Evolutionary conservation across 2,797 vertebrate species (phyloP).

Genomic region (Bufotes viridis): DNA sequence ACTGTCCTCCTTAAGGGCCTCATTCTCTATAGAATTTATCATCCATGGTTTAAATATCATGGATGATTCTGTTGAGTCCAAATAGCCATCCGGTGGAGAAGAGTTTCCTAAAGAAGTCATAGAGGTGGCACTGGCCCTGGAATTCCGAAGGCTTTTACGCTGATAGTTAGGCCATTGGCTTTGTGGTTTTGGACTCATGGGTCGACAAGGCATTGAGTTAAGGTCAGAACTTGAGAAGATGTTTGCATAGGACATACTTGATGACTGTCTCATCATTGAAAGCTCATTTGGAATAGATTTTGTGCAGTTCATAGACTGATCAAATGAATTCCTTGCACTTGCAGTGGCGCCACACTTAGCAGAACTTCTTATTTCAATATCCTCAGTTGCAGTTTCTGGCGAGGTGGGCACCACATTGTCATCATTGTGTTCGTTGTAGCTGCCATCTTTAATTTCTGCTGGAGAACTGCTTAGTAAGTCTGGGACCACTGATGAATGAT

Average conservation of each 20-base stretch:
- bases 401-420: conserved; percentile 69
- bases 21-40: conserved; percentile 72
- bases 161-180: conserved; percentile 76
- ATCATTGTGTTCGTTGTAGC: conserved; percentile 61
- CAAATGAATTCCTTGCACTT: conserved; percentile 55
- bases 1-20: conserved; percentile 73
- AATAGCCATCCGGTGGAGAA: conserved; percentile 68
- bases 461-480: conserved; percentile 60
- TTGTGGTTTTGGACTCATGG: conserved; percentile 88
- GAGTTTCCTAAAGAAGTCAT: conserved; percentile 78
- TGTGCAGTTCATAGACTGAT: conserved; percentile 69
- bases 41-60: conserved; percentile 79
- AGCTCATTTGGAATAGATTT: conserved; percentile 67
- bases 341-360: neutral
- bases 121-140: conserved; percentile 75
- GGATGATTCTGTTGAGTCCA: conserved; percentile 77
- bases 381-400: conserved; percentile 69
- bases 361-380: conserved; percentile 53
- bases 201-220: conserved; percentile 78
- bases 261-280: conserved; percentile 65
- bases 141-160: conserved; percentile 72
- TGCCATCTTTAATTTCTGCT: conserved; percentile 63
- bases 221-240: conserved; percentile 65
- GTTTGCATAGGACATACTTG: conserved; percentile 68
- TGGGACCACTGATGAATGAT: conserved; percentile 63